A percentile compares a stretch with the other conserved stretches of the same genome.
These are phyloP conservation scores for Plectrocnemia conspersa DNA, from an alignment of 1,140 invertebrate species.

Conservation along the genomic window DNA sequence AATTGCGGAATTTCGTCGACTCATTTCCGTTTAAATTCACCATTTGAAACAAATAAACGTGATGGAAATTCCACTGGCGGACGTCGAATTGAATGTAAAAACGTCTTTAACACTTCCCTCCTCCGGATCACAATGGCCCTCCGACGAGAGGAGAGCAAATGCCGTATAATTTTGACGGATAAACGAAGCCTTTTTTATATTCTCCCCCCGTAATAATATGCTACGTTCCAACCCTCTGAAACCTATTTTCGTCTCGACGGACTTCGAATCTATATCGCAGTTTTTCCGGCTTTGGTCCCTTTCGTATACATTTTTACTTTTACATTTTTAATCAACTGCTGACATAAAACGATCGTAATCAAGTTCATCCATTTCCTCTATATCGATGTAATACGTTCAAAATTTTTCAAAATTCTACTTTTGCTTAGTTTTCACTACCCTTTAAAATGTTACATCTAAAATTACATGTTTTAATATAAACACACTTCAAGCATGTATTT, in stretches of 20 bases:
- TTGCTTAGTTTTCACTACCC: too few species aligned
- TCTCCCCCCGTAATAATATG: neutral
- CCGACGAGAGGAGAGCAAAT: neutral
- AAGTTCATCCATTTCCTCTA: too few species aligned
- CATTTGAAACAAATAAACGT: constrained; percentile 22
- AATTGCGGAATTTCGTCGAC: constrained; percentile 22
- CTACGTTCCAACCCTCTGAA: constrained; percentile 4
- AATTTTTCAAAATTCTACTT: too few species aligned
- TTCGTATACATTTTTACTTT: too few species aligned
- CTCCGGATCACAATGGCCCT: constrained; percentile 10
- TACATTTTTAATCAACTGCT: too few species aligned
- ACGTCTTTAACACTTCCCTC: constrained; percentile 6
- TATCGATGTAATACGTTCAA: too few species aligned
- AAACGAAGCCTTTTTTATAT: constrained; percentile 11
- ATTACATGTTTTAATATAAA: too few species aligned
- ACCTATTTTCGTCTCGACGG: constrained; percentile 7
- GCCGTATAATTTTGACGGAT: constrained; percentile 19
- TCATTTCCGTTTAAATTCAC: constrained; percentile 23
- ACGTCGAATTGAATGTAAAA: constrained; percentile 23
- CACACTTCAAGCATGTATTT: too few species aligned
- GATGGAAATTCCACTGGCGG: constrained; percentile 13
- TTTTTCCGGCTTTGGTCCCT: too few species aligned
- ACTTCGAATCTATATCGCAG: too few species aligned
- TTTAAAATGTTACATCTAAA: too few species aligned
- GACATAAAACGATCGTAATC: too few species aligned